Base-by-base conservation (phyloP, 2,888 invertebrate species). In the Mythimna albipuncta region DNA sequence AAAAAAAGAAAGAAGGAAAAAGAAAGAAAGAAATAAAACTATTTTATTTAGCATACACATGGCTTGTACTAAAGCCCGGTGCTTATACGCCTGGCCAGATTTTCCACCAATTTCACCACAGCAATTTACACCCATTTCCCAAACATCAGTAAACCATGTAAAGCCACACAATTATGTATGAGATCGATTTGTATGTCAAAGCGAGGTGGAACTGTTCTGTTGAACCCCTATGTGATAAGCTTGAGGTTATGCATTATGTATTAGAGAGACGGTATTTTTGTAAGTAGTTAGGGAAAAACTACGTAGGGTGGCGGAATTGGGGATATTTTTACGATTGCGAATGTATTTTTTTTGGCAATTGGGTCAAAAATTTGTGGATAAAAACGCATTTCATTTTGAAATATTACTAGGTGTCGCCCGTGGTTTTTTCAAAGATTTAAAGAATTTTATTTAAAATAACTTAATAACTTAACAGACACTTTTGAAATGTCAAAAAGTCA, bases 191-290 rank as follows among this genome's bases (percentile, higher is more conserved):
- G 82, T 78, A 74, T 70, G 80, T 70, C 78, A 70, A 74, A 77
- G 44, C 52, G 74, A 59, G 62, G 69, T 44, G 50, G 58, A 44
- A 64, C 52, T 10, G 65, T 67, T 57, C 78, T 78, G 80, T 74
- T 78, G 59, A 58, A 69, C 68, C 75, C 63, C 52, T 65, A 63
- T 79, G 79, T 76, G 85, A 82, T 86, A 85, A 86, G 77, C 77
- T 70, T 74, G 63, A 72, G 57, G 66, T 57, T 68, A 82, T 86
- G 81, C 81, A 84, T 86, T 82, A 86, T 86, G 76, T 78, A 86
- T 86, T 55, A 84, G 72, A 57, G 35, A 11, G 62, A 58, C 57
- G 66, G 72, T 79, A 81, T 84, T 83, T 77, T 78, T 78, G 69
- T 73, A 63, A 58, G 68, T 74, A 54, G 63, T 78, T 69, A 69